Evolutionary conservation across 1,140 invertebrate species (phyloP), one percentile per base, ranked within the genome.

Genomic region (Pararge aegeria): DNA sequence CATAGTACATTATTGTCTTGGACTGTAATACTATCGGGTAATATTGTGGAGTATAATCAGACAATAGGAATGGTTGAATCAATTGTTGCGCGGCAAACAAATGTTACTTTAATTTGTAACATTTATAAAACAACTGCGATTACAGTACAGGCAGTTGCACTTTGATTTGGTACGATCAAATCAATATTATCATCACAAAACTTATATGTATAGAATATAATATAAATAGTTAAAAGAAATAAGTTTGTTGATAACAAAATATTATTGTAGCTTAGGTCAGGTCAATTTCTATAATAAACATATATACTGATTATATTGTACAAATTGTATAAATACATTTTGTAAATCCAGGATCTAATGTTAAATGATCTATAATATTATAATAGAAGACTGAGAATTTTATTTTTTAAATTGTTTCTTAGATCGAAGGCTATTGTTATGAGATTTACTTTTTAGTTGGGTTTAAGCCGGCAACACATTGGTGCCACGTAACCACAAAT

Each of bases 331-430:
- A 24, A 24, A 73, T 78, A 72, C 60, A 61, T 46, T 34, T 66
- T 77, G 68, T 83, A 80, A 75, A 82, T 82, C 65, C 20, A 73
- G 7, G 73, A 85, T 88, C 73, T 86, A 63, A 82, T 74, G 65
- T 75, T 63, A 71, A 75, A 68, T 57, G 66, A 80, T 79, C 76
- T 81, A 76, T 73, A 73, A 80, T 80, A 78, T 83, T 18, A n/a
- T 34, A 78, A 84, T 83, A 83, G 80, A 85, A 88, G 85, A 88
- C 83, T 86, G 85, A 88, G 73, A 75, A 72, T 76, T 4, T 83
- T 84, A 76, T 74, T 76, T 82, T 81, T 68, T 40, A 74, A 83
- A 80, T 81, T 83, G 72, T 80, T 82, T 80, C 71, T 56, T 78
- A 75, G 66, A 61, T 65, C 61, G 51, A 71, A 72, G 72, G 63